Evolutionary conservation across 2,888 invertebrate species (phyloP).

Genomic region (Folsomia candida): DNA sequence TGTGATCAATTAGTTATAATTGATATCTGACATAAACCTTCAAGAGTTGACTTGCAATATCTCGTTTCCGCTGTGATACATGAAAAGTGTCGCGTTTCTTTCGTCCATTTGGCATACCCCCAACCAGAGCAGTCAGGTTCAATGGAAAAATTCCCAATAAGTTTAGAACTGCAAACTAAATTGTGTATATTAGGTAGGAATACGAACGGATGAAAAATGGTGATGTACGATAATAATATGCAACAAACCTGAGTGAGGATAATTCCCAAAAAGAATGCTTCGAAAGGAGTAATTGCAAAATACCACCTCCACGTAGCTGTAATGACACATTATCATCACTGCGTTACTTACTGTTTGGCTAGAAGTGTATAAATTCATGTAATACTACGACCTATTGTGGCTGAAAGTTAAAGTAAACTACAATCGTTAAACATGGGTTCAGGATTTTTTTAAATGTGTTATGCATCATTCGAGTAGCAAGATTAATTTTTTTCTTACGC

Average conservation of each 20-base stretch:
- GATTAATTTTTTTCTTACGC: no score
- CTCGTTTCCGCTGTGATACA: background rate
- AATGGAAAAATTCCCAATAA: background rate
- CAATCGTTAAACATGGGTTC: background rate
- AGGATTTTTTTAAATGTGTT: no score
- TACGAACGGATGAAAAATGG: no score
- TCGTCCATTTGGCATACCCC: conserved; percentile 1
- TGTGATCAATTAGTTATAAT: background rate
- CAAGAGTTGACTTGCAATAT: background rate
- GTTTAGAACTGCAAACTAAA: background rate
- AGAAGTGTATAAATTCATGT: conserved; percentile 1
- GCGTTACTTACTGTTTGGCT: no score
- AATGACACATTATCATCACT: no score
- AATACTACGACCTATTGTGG: no score
- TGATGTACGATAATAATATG: background rate
- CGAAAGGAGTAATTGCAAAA: conserved; percentile 13
- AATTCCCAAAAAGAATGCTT: background rate
- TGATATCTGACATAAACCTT: background rate
- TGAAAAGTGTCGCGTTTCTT: background rate
- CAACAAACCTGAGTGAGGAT: background rate
- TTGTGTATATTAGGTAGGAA: no score
- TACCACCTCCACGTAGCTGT: conserved; percentile 14
- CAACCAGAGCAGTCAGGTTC: background rate
- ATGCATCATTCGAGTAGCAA: no score
- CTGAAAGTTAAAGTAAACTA: background rate